Evolutionary conservation across 53 echinoderm and acorn worm genomes (phyloP), one percentile per base, ranked within the genome.

Genomic region (Henricia sp.): DNA sequence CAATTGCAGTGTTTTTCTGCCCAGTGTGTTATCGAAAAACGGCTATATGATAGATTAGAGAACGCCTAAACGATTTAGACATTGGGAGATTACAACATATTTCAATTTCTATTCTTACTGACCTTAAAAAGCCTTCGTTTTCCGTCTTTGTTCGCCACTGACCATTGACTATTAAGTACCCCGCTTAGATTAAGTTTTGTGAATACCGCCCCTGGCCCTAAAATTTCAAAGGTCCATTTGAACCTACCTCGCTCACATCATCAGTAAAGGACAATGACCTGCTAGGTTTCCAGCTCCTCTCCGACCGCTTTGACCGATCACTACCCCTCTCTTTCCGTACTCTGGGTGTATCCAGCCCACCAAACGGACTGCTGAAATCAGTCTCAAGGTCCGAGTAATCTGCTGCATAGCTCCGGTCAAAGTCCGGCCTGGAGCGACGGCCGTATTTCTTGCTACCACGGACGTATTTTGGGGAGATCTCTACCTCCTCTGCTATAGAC

Each of bases 381-480:
- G 87, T 82, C 5, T 91, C 92, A 27, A 89, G 72, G 16, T 92
- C 92, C 1, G 99, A 94, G 40, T 68, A 92, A 13, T 90, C 90
- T 2, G 82, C 85, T 23, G 85, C 86, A 46, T 90, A 63, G 73
- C 82, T 82, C 9, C 66, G 52, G 62, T 88, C 83, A 50, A 85
- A 87, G 69, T 94, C 93, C 0, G 93, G 91, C 37, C 84, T 70
- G 17, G 99, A 97, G 19, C 94, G 80, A 10, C 96, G 86, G 44
- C 99, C 99, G 50, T 94, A 97, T 43, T 91, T 86, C 77, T 89
- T 88, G 21, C 87, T 86, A 20, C 82, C 92, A 24, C 84, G 85
- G 3, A 94, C 89, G 54, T 90, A 97, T 52, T 94, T 97, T 37
- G 99, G 99, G 0, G 89, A 88, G 33, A 93, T 90, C 67, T 93